Conservation (phyloP, 2,888 invertebrate genomes). For the Luperina nickerlii region DNA sequence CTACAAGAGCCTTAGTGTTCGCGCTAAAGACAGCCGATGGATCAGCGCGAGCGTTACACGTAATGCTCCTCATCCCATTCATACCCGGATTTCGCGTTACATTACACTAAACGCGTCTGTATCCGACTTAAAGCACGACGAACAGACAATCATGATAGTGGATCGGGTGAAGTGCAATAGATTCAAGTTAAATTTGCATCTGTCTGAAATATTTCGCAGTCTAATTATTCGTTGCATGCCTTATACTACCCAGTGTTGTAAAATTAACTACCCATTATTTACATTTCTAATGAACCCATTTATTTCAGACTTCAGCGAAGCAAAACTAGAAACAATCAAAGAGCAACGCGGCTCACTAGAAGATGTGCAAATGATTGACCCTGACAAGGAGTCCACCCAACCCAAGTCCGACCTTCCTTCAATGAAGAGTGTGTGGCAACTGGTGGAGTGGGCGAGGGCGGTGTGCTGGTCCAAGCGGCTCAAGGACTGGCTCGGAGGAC, state of each 20-base stretch:
- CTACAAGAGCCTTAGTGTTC: not conserved
- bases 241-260: not conserved
- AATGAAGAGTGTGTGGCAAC: conserved; percentile 82
- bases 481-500: conserved; percentile 96
- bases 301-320: conserved; percentile 81
- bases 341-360: conserved; percentile 73
- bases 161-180: not conserved
- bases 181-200: not conserved
- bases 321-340: conserved; percentile 78
- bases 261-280: not conserved
- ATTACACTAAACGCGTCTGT: too few species aligned
- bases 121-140: too few species aligned
- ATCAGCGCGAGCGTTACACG: too few species aligned
- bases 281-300: not conserved
- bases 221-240: not conserved
- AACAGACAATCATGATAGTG: not conserved
- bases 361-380: conserved; percentile 79
- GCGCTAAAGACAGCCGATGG: too few species aligned
- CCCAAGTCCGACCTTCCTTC: conserved; percentile 72
- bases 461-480: conserved; percentile 95
- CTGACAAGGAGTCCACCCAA: conserved; percentile 68
- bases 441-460: conserved; percentile 95
- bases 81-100: too few species aligned
- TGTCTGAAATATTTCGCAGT: too few species aligned
- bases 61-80: too few species aligned